These are phyloP conservation scores for Paradoxurus hermaphroditus DNA, from an alignment of 2,113 vertebrate genomes.

Conservation along the genomic window DNA sequence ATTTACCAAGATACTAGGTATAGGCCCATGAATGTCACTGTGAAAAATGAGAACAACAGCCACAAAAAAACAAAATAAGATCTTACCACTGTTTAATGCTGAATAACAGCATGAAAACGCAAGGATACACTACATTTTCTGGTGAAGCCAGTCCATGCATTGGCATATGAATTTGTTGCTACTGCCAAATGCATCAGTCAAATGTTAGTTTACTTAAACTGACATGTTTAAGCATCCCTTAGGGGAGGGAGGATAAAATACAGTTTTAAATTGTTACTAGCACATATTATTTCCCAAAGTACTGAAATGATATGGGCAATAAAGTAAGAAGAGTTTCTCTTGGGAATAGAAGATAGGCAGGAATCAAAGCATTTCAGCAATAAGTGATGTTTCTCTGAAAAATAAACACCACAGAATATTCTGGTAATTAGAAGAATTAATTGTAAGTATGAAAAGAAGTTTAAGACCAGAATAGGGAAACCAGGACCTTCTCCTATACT, in stretches of 20 bases:
- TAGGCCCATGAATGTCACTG: background rate
- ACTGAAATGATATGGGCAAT: background rate
- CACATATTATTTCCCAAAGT: background rate
- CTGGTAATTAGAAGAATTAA: conserved; percentile 1
- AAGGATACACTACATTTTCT: background rate
- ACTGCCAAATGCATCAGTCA: background rate
- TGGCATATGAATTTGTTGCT: background rate
- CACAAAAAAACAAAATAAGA: background rate
- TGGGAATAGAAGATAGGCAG: background rate
- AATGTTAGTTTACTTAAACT: conserved; percentile 17
- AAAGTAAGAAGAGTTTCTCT: background rate
- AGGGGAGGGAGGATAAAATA: background rate
- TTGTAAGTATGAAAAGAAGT: background rate
- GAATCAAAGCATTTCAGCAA: background rate
- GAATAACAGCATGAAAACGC: background rate
- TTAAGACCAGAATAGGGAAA: background rate
- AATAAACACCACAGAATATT: background rate
- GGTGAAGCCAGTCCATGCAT: background rate
- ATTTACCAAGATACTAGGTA: background rate
- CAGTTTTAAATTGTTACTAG: background rate
- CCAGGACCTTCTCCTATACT: background rate
- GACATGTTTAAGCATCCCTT: background rate
- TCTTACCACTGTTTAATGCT: background rate
- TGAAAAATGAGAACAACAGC: background rate
- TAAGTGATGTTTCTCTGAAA: background rate